Evolutionary conservation across 2,888 invertebrate species (phyloP).

Genomic region (Magallana nippona): DNA sequence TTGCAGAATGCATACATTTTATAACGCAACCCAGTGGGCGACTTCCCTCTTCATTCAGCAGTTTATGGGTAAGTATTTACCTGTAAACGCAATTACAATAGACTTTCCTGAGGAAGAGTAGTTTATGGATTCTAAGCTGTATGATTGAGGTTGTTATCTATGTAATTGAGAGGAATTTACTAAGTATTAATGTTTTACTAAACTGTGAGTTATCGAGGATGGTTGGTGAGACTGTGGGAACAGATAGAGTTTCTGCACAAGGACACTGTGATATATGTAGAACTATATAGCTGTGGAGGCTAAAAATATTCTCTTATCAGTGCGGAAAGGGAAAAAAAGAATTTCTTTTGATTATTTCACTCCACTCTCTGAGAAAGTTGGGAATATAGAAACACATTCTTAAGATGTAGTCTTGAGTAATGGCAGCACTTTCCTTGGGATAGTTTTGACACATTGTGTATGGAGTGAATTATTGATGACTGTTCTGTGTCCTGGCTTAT

Average conservation of each 20-base stretch:
- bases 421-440: background rate
- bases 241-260: background rate
- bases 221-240: background rate
- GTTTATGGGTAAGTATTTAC: background rate
- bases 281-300: no score
- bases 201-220: background rate
- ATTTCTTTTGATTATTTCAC: no score
- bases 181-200: background rate
- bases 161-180: background rate
- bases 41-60: background rate
- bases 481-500: background rate
- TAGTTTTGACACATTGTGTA: background rate
- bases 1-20: no score
- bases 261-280: no score
- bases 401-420: background rate
- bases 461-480: slow-evolving; percentile 2
- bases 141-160: background rate
- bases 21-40: background rate
- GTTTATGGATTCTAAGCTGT: background rate
- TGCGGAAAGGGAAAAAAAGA: no score
- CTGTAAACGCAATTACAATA: background rate
- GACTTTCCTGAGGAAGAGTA: background rate
- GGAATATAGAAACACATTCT: no score
- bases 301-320: no score
- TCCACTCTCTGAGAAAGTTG: no score